Evolutionary conservation across 2,797 vertebrate genomes (phyloP).

Genomic region (Meda fulgida): DNA sequence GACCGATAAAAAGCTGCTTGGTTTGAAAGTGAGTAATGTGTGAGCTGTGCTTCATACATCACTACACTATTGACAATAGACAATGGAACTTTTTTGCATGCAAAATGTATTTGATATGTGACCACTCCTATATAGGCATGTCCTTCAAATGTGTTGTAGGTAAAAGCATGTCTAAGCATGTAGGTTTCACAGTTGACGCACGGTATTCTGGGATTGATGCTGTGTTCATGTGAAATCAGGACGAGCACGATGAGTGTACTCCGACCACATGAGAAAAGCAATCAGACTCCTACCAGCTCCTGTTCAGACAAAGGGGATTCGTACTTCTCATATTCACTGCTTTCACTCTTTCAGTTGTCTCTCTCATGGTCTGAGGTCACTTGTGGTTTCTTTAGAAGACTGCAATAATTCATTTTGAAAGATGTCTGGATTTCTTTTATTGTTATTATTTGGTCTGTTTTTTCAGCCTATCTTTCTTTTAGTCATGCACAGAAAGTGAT

Average conservation of each 20-base stretch:
- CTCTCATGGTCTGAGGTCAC: neutral
- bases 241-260: neutral
- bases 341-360: neutral
- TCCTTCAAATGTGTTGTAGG: neutral
- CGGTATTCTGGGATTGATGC: neutral
- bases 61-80: neutral
- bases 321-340: neutral
- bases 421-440: neutral
- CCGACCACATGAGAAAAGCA: neutral
- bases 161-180: neutral
- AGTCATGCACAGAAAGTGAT: neutral
- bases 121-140: neutral
- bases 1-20: neutral
- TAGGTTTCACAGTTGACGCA: neutral
- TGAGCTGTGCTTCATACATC: neutral
- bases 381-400: neutral
- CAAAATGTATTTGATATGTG: neutral
- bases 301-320: neutral
- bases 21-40: neutral
- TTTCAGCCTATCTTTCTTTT: neutral
- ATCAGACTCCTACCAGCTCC: neutral
- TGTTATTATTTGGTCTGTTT: neutral
- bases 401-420: neutral
- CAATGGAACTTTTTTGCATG: neutral
- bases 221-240: neutral